Base-by-base conservation (phyloP, 2,888 invertebrate genomes). In the Diadromus collaris region DNA sequence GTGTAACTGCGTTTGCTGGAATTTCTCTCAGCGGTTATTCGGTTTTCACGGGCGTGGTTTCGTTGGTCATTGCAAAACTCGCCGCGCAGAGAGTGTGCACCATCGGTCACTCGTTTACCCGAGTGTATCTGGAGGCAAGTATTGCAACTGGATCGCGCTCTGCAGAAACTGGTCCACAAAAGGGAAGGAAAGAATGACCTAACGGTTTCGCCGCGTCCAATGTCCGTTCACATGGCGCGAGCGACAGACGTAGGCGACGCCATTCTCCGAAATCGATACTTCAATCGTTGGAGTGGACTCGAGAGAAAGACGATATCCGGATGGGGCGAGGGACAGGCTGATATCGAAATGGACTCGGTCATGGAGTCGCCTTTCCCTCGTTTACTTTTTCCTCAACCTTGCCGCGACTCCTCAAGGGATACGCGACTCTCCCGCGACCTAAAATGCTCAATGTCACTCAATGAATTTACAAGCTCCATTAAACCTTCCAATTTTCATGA, bases 201-300 rank as follows among this genome's bases (percentile, higher is more conserved):
- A 27, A 63, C 32, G 13, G 27, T 48, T 19, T 24, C 63, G 19
- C 29, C n/a, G 34, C 51, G 7, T 21, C 44, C n/a, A 21, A 24
- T 34, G 19, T 19, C 16, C 44, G 46, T 64, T 64, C 32, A 71
- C 21, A 54, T 5, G 34, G 27, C 48, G 68, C 54, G 46, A 5
- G 61, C 29, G 38, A 34, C 46, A 21, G 27, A 61, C 69, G 44
- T n/a, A 16, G 76, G 73, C 32, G 24, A 21, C 58, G 71, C 48
- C 69, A 48, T 79, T 58, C 44, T 60, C 29, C 46, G 78, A 79
- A 89, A 89, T 89, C 89, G 88, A 89, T 89, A 88, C 86, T 87
- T 89, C 89, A 87, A 87, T 88, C 86, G 85, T 84, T 82, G 77
- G 79, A 80, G 74, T 34, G 32, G 75, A 74, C 76, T 76, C 76